A percentile compares a stretch with the other conserved stretches of the same genome.
These are phyloP conservation scores for Drosophila arizonae DNA, from an alignment of 1,140 invertebrate genomes.

Conservation along the genomic window DNA sequence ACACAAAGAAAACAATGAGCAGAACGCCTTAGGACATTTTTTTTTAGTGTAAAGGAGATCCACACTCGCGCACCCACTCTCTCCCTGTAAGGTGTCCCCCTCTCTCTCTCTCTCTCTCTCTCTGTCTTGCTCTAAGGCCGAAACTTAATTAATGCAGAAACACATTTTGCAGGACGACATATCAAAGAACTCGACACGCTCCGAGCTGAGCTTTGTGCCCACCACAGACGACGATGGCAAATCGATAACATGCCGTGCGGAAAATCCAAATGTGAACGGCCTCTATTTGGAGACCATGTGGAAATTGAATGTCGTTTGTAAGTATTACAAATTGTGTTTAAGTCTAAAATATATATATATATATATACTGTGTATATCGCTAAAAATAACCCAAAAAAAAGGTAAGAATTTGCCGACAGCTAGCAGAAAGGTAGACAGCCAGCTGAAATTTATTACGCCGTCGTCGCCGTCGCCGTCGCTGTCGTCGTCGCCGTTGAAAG, in stretches of 20 bases:
- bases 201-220: conserved; percentile 92
- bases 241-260: conserved; percentile 92
- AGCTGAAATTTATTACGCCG: conserved; percentile 77
- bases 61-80: not conserved
- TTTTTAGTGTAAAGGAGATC: conserved; percentile 10
- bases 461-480: conserved; percentile 25
- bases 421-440: conserved; percentile 76
- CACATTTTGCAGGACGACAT: conserved; percentile 87
- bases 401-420: conserved; percentile 60
- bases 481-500: conserved; percentile 68
- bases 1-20: conserved; percentile 28
- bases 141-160: conserved; percentile 80
- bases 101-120: not conserved
- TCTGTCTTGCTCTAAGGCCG: conserved; percentile 13
- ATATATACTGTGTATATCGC: conserved; percentile 8
- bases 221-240: conserved; percentile 93
- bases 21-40: conserved; percentile 32
- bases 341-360: conserved; percentile 60
- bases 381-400: conserved; percentile 30
- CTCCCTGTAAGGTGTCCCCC: not conserved
- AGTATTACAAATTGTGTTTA: conserved; percentile 85
- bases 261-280: conserved; percentile 93
- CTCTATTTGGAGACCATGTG: conserved; percentile 91
- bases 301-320: conserved; percentile 94
- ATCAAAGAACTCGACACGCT: conserved; percentile 90